Percentiles rank a stretch among this genome's conserved stretches.
Conservation (phyloP, 2,888 invertebrate genomes). For the Cephus runcator region DNA sequence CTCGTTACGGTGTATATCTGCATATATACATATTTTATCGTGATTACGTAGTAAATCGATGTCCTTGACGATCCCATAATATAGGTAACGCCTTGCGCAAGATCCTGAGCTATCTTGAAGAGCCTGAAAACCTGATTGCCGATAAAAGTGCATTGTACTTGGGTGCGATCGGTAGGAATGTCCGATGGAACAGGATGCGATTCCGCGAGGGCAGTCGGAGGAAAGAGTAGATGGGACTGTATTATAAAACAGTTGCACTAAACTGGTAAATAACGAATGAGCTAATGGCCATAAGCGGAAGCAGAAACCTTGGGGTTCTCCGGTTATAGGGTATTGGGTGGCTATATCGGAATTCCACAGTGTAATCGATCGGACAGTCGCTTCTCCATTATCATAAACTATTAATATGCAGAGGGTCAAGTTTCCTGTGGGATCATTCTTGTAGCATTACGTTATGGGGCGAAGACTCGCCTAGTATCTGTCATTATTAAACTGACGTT, state of each 20-base stretch:
- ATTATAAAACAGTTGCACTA: background rate
- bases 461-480: background rate
- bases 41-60: background rate
- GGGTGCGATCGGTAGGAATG: background rate
- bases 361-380: background rate
- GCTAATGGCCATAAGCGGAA: background rate
- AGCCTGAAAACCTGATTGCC: background rate
- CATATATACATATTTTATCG: background rate
- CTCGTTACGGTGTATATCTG: background rate
- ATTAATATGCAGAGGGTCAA: background rate
- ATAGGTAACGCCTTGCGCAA: background rate
- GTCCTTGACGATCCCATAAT: background rate
- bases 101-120: background rate
- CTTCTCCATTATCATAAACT: background rate
- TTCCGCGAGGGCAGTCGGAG: background rate
- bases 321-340: background rate
- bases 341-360: background rate
- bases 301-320: background rate
- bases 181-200: background rate
- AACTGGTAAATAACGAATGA: background rate
- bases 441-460: background rate
- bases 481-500: background rate
- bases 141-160: background rate
- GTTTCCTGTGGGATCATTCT: background rate
- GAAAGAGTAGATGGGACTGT: background rate